Percentiles rank a stretch among this genome's conserved stretches.
Evolutionary conservation across 1,140 invertebrate genomes (phyloP).

Genomic region (Pseudachorutes palmiensis): DNA sequence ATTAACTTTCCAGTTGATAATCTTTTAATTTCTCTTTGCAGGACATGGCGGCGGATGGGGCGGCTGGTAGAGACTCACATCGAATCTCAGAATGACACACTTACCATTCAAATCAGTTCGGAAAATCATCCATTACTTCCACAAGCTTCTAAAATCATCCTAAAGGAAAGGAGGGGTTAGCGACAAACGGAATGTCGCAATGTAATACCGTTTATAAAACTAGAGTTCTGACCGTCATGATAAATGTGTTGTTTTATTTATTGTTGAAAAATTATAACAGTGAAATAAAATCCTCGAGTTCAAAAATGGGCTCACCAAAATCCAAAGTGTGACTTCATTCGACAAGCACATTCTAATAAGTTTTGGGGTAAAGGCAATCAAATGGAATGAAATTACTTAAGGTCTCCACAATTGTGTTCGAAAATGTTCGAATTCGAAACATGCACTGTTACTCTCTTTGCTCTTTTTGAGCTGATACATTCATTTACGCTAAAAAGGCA

Average conservation of each 20-base stretch:
- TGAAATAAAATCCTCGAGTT: background rate
- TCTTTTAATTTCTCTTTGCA: background rate
- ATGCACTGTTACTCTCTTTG: too few species aligned
- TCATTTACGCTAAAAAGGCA: too few species aligned
- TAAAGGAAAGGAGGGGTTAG: background rate
- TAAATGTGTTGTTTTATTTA: slow-evolving; percentile 8
- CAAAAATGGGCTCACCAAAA: background rate
- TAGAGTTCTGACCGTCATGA: background rate
- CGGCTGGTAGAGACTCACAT: background rate
- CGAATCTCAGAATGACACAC: background rate
- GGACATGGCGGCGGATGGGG: background rate
- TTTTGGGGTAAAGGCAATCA: too few species aligned
- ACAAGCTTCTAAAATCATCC: background rate
- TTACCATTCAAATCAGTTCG: background rate
- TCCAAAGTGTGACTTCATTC: background rate
- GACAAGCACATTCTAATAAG: background rate
- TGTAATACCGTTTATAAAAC: background rate
- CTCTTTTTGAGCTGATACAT: too few species aligned
- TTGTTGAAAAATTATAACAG: slow-evolving; percentile 1
- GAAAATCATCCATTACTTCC: too few species aligned
- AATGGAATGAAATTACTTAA: too few species aligned
- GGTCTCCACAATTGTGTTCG: too few species aligned
- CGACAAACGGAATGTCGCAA: background rate
- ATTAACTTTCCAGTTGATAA: background rate
- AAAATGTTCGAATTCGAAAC: too few species aligned